Base-by-base conservation (phyloP, 2,797 vertebrate species). In the Leptodactylus fallax region DNA sequence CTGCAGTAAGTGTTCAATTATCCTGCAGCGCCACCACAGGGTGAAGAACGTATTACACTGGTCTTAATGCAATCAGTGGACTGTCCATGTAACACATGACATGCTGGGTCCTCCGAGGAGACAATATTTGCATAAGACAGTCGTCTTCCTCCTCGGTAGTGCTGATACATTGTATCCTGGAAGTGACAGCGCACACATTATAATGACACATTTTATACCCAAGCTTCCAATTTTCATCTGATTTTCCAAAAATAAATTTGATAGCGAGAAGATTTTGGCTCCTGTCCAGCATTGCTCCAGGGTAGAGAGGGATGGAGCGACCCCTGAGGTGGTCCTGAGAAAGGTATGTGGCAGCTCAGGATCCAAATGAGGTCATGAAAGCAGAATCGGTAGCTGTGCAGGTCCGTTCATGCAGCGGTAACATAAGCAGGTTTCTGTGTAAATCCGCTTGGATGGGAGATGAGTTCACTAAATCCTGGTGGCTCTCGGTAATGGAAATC, bases 371-470 rank as follows among this genome's bases (percentile, higher is more conserved):
- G 71, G 72, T 86, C 76, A 89, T 83, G 23, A 47, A 19, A 60
- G 47, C 19, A 11, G 16, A 21, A 56, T 61, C 74, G 25, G 36
- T 56, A 78, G 17, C 60, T 5, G 2, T 17, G 49, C 84, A 83
- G 79, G 84, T 86, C 79, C 36, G 23, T 27, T 86, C 74, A 61
- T 86, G 88, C 55, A 79, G 56, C 21, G 8, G 55, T 27, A 85
- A 74, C 27, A 80, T 36, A 80, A 80, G 72, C 61, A 79, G 23
- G 51, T 79, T 61, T 81, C 14, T 55, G 71, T 60, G 71, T 16
- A 89, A 83, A 89, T 88, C 87, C 67, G 51, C 84, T 55, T 55
- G 77, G 87, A 85, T 81, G 69, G 67, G 25, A 63, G 84, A 85
- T 80, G 74, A 74, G 49, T 67, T 81, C 83, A 76, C 53, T 67